phyloP scores from a whole-genome alignment of 2,797 vertebrate genomes.

The Ptychadena robeensis region DNA sequence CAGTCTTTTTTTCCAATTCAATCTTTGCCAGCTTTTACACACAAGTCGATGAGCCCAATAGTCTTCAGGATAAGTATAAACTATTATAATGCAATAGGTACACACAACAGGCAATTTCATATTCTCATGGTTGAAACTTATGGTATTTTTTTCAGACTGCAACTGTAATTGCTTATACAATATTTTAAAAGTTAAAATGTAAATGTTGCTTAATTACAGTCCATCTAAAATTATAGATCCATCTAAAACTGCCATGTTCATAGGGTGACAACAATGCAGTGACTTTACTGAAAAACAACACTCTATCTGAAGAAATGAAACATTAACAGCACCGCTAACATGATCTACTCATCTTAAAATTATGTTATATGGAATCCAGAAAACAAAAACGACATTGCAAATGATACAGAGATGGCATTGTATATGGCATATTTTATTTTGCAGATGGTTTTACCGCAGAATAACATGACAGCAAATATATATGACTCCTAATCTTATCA shows the following conservation, averaged over 20 bases:
- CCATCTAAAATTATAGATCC: background rate
- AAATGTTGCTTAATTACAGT: background rate
- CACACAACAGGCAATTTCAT: no score
- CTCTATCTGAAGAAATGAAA: background rate
- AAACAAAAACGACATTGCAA: background rate
- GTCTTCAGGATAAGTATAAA: no score
- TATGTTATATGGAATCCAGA: background rate
- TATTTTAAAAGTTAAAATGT: no score
- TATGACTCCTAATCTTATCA: background rate
- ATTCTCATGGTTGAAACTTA: no score
- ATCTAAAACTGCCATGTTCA: background rate
- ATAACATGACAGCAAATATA: background rate
- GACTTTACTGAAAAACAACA: background rate
- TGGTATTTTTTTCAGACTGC: no score
- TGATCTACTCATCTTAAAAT: background rate
- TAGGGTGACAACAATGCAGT: background rate
- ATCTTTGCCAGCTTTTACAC: no score
- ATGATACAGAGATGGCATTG: no score
- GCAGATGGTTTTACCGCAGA: background rate
- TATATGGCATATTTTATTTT: background rate
- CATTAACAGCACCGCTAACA: background rate
- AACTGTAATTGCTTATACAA: no score
- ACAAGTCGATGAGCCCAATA: no score
- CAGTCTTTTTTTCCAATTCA: no score
- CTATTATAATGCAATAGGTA: no score